phyloP scores from a whole-genome alignment of 2,888 invertebrate genomes.

The Dysmachus trigonus region DNA sequence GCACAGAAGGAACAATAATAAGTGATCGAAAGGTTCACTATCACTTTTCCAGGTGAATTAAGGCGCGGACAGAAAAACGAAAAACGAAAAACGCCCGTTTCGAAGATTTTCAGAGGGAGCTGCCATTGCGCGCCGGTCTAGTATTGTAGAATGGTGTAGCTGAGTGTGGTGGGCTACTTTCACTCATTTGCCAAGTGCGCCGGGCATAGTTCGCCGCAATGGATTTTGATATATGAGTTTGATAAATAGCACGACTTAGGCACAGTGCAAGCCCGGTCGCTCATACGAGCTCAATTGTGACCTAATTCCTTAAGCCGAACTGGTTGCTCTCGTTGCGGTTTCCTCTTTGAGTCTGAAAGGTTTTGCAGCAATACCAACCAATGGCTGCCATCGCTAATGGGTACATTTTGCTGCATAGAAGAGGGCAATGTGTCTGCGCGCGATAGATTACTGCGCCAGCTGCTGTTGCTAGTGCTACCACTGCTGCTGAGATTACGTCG shows the following conservation, averaged over 20 bases:
- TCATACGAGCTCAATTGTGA: conserved; percentile 24
- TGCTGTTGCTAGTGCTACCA: neutral
- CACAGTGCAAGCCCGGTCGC: neutral
- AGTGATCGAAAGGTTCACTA: conserved; percentile 21
- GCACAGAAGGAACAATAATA: conserved; percentile 3
- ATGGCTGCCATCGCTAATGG: neutral
- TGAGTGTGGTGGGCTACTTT: conserved; percentile 14
- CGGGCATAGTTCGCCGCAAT: neutral
- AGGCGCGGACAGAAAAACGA: neutral
- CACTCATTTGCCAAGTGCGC: conserved; percentile 20
- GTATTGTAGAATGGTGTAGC: too few relatives aligned
- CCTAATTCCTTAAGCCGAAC: conserved; percentile 18
- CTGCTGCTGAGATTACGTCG: conserved; percentile 25
- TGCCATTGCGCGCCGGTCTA: neutral
- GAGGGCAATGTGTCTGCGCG: neutral
- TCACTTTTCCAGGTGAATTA: conserved; percentile 14
- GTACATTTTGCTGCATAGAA: neutral
- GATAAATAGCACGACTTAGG: conserved; percentile 1
- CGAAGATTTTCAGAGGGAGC: neutral
- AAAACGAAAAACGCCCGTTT: neutral
- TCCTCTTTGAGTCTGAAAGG: neutral
- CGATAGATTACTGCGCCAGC: conserved; percentile 12
- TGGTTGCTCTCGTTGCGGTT: conserved; percentile 31
- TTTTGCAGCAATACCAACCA: neutral
- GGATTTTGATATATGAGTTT: conserved; percentile 14